A percentile compares a stretch with the other conserved stretches of the same genome.
Evolutionary conservation across 2,888 invertebrate species (phyloP).

Genomic region (Artemia sinica): DNA sequence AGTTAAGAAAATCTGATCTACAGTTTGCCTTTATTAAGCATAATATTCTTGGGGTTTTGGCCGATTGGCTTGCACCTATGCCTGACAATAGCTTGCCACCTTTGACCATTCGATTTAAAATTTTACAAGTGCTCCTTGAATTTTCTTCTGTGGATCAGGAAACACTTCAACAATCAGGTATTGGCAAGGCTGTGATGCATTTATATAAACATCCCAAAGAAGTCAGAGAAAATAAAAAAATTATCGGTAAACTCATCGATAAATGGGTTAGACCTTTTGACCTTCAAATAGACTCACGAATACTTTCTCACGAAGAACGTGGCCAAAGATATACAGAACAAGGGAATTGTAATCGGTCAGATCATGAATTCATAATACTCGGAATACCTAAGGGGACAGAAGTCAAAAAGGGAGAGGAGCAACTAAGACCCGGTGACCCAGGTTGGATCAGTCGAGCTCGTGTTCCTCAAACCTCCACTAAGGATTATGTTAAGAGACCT

Average conservation of each 20-base stretch:
- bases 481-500: conserved; percentile 88
- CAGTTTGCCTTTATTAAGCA: conserved; percentile 91
- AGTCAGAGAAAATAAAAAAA: conserved; percentile 72
- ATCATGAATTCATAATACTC: too few relatives aligned
- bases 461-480: conserved; percentile 83
- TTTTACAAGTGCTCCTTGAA: conserved; percentile 42
- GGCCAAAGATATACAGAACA: conserved; percentile 79
- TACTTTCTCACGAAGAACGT: conserved; percentile 78
- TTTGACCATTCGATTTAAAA: conserved; percentile 68
- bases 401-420: conserved; percentile 32
- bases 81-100: conserved; percentile 93
- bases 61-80: conserved; percentile 96
- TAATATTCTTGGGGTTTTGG: conserved; percentile 69
- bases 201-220: conserved; percentile 96
- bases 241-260: conserved; percentile 77
- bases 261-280: conserved; percentile 98
- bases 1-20: conserved; percentile 83
- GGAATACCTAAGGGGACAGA: too few relatives aligned
- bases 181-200: conserved; percentile 98
- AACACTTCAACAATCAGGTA: conserved; percentile 81
- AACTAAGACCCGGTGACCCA: conserved; percentile 71
- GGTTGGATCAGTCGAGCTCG: conserved; percentile 89
- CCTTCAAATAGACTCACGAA: conserved; percentile 77
- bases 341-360: conserved; percentile 30
- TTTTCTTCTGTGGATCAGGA: conserved; percentile 76